A percentile compares a stretch with the other conserved stretches of the same genome.
Conservation (phyloP, 2,888 invertebrate species). For the Steinernema hermaphroditum region DNA sequence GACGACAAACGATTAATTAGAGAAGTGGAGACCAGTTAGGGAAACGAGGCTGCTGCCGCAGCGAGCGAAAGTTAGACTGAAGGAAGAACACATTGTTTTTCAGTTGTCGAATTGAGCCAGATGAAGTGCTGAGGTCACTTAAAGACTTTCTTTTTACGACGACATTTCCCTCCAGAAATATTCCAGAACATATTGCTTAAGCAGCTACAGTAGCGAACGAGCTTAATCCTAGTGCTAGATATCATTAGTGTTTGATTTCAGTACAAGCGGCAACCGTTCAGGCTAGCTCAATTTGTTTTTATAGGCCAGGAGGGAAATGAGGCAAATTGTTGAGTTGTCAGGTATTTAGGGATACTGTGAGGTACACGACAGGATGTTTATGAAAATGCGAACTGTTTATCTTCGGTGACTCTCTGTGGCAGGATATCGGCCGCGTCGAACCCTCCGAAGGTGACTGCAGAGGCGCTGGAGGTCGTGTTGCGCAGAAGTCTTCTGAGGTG, state of each 20-base stretch:
- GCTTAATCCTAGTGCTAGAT: no score
- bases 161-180: neutral
- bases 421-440: neutral
- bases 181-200: neutral
- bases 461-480: neutral
- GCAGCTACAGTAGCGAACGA: no score
- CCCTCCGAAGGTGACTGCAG: neutral
- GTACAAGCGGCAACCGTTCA: no score
- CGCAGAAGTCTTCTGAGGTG: slow-evolving; percentile 13
- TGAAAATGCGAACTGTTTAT: neutral
- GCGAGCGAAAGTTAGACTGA: slow-evolving; percentile 29
- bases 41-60: slow-evolving; percentile 31
- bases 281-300: neutral
- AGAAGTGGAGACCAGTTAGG: slow-evolving; percentile 31
- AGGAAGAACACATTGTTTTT: slow-evolving; percentile 30
- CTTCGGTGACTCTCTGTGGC: neutral
- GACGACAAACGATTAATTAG: slow-evolving; percentile 30
- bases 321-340: neutral
- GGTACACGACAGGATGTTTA: neutral
- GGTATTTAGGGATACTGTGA: neutral
- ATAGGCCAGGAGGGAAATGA: neutral
- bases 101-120: slow-evolving; percentile 21
- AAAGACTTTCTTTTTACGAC: slow-evolving; percentile 1
- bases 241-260: no score
- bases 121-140: slow-evolving; percentile 26